Evolutionary conservation across 2,888 invertebrate genomes (phyloP).

Genomic region (Epinotia bilunana): DNA sequence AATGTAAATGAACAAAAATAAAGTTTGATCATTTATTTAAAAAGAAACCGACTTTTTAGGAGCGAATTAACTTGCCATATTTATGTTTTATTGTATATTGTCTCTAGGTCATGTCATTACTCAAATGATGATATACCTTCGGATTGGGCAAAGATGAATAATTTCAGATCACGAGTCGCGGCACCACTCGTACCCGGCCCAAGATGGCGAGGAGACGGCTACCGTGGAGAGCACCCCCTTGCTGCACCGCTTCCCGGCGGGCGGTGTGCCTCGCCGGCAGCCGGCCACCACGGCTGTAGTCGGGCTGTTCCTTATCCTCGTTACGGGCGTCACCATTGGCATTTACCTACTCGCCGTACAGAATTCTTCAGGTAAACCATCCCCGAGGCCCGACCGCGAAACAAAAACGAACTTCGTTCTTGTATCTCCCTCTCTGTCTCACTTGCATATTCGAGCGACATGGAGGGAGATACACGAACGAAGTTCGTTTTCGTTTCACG

Average conservation of each 20-base stretch:
- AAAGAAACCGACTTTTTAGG: no score
- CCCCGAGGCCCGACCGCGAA: no score
- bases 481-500: no score
- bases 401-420: no score
- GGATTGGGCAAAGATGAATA: not conserved
- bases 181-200: conserved; percentile 56
- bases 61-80: no score
- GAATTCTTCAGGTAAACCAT: conserved; percentile 60
- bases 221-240: conserved; percentile 65
- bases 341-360: conserved; percentile 71
- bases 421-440: no score
- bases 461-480: no score
- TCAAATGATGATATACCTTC: not conserved
- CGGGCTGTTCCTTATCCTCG: conserved; percentile 60
- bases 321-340: conserved; percentile 69
- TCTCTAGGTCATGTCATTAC: no score
- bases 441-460: no score
- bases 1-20: no score
- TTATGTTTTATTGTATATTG: no score
- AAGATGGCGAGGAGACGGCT: conserved; percentile 48
- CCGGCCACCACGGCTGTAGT: conserved; percentile 57
- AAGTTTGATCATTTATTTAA: no score
- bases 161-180: conserved; percentile 69
- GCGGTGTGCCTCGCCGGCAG: conserved; percentile 45
- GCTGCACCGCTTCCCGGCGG: conserved; percentile 48